Evolutionary conservation across 2,113 vertebrate species (phyloP), one percentile per base, ranked within the genome.

Genomic region (Gnathonemus echidnorhynchus): DNA sequence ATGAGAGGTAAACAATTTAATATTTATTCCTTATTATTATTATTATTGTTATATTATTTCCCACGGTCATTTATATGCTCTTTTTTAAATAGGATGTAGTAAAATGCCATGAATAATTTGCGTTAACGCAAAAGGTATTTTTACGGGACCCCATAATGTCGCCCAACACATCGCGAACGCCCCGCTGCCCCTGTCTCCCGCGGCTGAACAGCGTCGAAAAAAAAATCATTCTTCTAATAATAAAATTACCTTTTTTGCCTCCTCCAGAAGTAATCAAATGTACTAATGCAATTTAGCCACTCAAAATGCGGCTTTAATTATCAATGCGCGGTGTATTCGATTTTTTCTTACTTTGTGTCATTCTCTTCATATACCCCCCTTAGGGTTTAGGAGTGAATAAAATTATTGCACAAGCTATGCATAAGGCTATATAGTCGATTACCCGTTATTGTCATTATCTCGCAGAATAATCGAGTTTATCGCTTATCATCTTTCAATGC

Each of bases 351-450:
- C 42, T 50, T 86, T 49, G 21, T 86, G 84, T 86, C 48, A 21
- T 87, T 87, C 50, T 53, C 6, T 87, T 87, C 86, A 53, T 87
- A 87, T 87, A 87, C n/a, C 15, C 9, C 21, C 86, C 31, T 35
- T 53, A 56, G 27, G 31, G 17, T 56, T 53, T 39, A 53, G 86
- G n/a, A 35, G 86, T 87, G 86, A 86, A 83, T 90, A 89, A 91
- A 92, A 92, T 87, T 35, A 87, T 87, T 87, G 24, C 52, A 39
- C 4, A 87, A 87, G n/a, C 19, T 56, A 53, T 42, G 50, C 31
- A 58, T 87, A 11, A 31, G 62, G 62, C 62, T 70, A 31, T 70
- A 70, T 31, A 50, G 45, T 80, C 11, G n/a, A 80, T 42, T 80
- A 15, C 35, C 35, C 31, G 13, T 35, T 5, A 80, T 42, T 80